Percentiles rank a stretch among this genome's conserved stretches.
phyloP scores from a whole-genome alignment of 2,888 invertebrate genomes.

The Nipponacmea schrenckii region DNA sequence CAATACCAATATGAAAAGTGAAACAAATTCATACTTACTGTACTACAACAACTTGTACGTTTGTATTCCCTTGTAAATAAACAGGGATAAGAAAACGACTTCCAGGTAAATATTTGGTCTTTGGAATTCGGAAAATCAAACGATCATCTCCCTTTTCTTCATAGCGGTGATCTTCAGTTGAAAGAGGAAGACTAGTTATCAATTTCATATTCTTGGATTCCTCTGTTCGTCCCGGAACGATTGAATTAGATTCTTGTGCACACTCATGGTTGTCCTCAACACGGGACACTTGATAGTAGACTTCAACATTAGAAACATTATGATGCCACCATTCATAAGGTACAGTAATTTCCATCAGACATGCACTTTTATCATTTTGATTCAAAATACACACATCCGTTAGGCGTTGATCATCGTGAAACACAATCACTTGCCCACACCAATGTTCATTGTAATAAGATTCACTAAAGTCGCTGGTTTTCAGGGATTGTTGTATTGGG shows the following conservation, averaged over 20 bases:
- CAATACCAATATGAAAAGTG: too few relatives aligned
- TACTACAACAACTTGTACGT: constrained; percentile 81
- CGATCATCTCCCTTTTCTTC: constrained; percentile 87
- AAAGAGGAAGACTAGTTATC: constrained; percentile 43
- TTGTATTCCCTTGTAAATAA: constrained; percentile 74
- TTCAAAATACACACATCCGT: constrained; percentile 93
- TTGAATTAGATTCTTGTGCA: constrained; percentile 56
- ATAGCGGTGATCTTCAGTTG: constrained; percentile 69
- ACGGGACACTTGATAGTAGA: constrained; percentile 85
- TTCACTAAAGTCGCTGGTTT: constrained; percentile 28
- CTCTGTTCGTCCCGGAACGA: constrained; percentile 44
- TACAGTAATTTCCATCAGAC: constrained; percentile 86
- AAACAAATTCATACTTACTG: constrained; percentile 73
- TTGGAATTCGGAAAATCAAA: constrained; percentile 85
- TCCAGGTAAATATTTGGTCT: constrained; percentile 88
- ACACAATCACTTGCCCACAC: constrained; percentile 64
- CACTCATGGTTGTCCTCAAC: constrained; percentile 59
- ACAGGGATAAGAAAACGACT: constrained; percentile 91
- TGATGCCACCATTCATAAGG: constrained; percentile 88
- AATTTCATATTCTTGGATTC: constrained; percentile 34
- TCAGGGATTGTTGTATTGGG: constrained; percentile 68
- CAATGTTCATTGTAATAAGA: constrained; percentile 38
- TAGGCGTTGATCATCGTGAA: constrained; percentile 72
- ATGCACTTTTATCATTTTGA: constrained; percentile 83
- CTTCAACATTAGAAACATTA: constrained; percentile 74